A percentile compares a stretch with the other conserved stretches of the same genome.
Conservation (phyloP, 2,113 vertebrate genomes). For the Aptenodytes patagonicus region DNA sequence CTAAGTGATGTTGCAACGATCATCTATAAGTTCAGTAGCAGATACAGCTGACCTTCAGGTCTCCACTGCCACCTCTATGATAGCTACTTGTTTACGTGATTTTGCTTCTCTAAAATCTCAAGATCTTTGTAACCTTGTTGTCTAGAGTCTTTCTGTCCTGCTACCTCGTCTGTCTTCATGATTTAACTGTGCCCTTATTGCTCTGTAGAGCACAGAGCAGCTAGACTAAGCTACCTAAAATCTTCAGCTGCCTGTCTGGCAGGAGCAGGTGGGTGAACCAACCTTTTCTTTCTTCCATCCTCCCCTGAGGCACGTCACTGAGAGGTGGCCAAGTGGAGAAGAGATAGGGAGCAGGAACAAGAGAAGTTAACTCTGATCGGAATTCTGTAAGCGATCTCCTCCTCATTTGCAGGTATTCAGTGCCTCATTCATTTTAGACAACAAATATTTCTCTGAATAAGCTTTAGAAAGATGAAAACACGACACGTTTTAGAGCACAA, state of each 20-base stretch:
- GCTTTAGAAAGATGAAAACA: background rate
- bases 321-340: background rate
- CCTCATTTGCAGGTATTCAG: background rate
- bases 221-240: background rate
- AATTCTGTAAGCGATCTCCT: background rate
- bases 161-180: background rate
- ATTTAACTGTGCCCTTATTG: background rate
- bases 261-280: background rate
- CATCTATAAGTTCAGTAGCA: background rate
- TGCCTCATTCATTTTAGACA: background rate
- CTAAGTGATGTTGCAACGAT: background rate
- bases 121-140: background rate
- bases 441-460: background rate
- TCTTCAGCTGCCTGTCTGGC: background rate
- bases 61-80: accelerated
- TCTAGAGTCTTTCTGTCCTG: background rate
- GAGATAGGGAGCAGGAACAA: background rate
- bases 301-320: background rate
- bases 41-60: background rate
- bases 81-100: background rate
- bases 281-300: background rate
- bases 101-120: background rate
- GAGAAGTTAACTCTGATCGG: background rate
- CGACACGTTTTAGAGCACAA: background rate
- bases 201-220: background rate